These are phyloP conservation scores for Agonopterix subpropinquella DNA, from an alignment of 2,888 invertebrate genomes.

Conservation along the genomic window DNA sequence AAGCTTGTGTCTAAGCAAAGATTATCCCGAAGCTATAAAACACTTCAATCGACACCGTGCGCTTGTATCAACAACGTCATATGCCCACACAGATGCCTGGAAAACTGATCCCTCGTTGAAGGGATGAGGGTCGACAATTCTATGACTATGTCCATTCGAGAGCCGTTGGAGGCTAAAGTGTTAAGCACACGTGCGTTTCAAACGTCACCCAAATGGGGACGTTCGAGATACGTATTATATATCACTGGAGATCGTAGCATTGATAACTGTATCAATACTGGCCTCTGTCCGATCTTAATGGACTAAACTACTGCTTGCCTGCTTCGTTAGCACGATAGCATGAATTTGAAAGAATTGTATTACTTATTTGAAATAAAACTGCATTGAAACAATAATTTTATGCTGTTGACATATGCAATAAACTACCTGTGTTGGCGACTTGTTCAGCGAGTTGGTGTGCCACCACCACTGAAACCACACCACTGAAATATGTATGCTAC, in stretches of 20 bases:
- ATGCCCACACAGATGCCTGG: constrained; percentile 14
- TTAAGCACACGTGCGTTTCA: constrained; percentile 65
- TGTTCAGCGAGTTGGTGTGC: too few relatives aligned
- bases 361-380: too few relatives aligned
- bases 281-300: constrained; percentile 34
- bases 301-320: background rate
- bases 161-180: constrained; percentile 40
- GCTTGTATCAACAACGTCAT: constrained; percentile 36
- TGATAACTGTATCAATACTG: constrained; percentile 52
- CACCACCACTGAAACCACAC: too few relatives aligned
- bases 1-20: constrained; percentile 21
- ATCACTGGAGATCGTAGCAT: constrained; percentile 55
- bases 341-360: constrained; percentile 4
- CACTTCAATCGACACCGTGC: constrained; percentile 36
- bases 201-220: constrained; percentile 65
- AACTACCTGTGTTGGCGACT: too few relatives aligned
- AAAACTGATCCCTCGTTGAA: constrained; percentile 20
- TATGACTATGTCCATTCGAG: constrained; percentile 11
- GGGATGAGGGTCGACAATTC: constrained; percentile 22
- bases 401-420: too few relatives aligned
- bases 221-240: constrained; percentile 40
- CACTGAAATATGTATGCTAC: too few relatives aligned
- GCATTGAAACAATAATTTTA: too few relatives aligned
- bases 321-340: background rate
- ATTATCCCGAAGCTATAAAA: constrained; percentile 32